Base-by-base conservation (phyloP, 2,797 vertebrate species). In the Sphaeramia orbicularis region DNA sequence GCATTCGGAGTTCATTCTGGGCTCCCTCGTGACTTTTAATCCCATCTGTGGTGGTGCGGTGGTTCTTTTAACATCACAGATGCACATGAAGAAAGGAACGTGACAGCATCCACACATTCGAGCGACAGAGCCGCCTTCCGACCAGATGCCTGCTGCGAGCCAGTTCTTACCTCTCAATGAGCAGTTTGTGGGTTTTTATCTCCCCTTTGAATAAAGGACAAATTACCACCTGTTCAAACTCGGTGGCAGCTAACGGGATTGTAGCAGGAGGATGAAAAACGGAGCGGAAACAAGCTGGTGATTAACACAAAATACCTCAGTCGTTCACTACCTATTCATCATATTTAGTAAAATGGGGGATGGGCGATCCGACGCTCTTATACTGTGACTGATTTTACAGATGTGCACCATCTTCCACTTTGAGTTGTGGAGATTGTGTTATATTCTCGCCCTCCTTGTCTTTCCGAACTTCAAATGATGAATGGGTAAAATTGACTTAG, bases 191-290 rank as follows among this genome's bases (percentile, higher is more conserved):
- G 63, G 51, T 8, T 79, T 86, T 73, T 73, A 74, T 86, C 59
- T 78, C 64, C 79, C 76, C 68, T 71, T 71, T 75, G 76, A 64
- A 42, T 42, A 70, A 71, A 69, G 72, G 37, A 74, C 74, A 78
- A 65, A 71, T 71, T 45, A 55, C 74, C 75, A 83, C 78, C 71
- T 86, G 85, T 82, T 86, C 71, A 84, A 72, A 82, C 57, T 74
- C 48, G 30, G 50, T 65, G 7, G 76, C 49, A 65, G 63, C 68
- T 43, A 61, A 42, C 53, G 44, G 47, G 47, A 60, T 40, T 32
- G 30, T 77, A 56, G 41, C 24, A 43, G 66, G 4, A 13, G 59
- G 30, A 12, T 57, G 45, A 55, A 51, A 62, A 55, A 24, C 24
- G 42, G 35, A 66, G 63, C 15, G 68, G 53, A 74, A 74, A 68